Evolutionary conservation across 2,888 invertebrate species (phyloP).

Genomic region (Pseudanteris insignis): DNA sequence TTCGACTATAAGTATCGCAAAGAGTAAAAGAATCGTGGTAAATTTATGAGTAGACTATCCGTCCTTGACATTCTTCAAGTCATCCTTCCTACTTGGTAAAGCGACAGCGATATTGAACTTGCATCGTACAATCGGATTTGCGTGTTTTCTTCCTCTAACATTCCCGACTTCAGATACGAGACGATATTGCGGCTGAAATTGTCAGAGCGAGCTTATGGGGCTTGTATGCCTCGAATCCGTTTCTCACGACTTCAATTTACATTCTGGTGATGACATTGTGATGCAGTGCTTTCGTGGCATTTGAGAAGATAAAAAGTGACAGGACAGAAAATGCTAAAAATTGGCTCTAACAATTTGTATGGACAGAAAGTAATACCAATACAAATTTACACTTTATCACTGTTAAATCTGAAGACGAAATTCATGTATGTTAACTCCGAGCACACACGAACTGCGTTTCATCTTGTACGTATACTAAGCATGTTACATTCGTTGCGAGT

Average conservation of each 20-base stretch:
- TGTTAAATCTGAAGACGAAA: background rate
- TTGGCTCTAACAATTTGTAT: constrained; percentile 14
- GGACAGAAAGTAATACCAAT: background rate
- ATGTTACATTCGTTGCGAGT: too few relatives aligned
- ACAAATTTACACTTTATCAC: background rate
- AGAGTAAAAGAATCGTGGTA: constrained; percentile 3
- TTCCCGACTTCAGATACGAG: constrained; percentile 25
- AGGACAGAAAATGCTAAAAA: constrained; percentile 18
- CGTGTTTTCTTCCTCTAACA: constrained; percentile 30
- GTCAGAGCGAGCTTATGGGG: constrained; percentile 27
- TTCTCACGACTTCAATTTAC: constrained; percentile 30
- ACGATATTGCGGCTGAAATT: constrained; percentile 37
- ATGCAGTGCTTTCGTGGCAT: constrained; percentile 21
- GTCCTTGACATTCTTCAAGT: constrained; percentile 29
- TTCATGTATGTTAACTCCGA: background rate
- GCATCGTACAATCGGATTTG: constrained; percentile 27
- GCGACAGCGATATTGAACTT: constrained; percentile 33
- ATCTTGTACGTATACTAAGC: too few relatives aligned
- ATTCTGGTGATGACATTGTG: constrained; percentile 32
- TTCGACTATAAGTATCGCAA: background rate
- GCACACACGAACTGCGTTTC: too few relatives aligned
- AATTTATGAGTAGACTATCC: constrained; percentile 15
- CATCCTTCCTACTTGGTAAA: constrained; percentile 9
- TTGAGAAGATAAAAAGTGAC: constrained; percentile 20
- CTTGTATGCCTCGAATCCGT: constrained; percentile 22